Conservation (phyloP, 2,888 invertebrate species). For the Nomada hirtipes region DNA sequence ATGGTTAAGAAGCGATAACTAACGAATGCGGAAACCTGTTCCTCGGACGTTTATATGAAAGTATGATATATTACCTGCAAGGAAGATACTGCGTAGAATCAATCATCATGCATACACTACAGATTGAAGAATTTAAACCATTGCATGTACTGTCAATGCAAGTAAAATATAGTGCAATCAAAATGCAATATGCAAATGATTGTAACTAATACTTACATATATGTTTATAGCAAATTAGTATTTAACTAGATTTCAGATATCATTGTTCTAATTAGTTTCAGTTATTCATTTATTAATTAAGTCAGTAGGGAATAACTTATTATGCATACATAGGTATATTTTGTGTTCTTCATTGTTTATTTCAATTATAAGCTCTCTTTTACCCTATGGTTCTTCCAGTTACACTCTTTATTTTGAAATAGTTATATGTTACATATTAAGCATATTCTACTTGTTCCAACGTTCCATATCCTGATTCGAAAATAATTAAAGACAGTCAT, state of each 20-base stretch:
- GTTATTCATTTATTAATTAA: neutral
- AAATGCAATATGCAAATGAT: neutral
- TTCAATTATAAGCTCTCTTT: no score
- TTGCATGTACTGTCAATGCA: no score
- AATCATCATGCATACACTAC: neutral
- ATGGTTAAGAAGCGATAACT: neutral
- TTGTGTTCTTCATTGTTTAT: no score
- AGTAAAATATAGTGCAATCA: neutral
- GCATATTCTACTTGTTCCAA: no score
- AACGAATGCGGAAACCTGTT: constrained; percentile 1
- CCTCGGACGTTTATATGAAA: neutral
- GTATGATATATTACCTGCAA: neutral
- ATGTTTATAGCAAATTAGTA: no score
- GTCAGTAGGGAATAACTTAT: no score
- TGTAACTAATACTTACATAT: neutral
- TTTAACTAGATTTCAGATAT: neutral
- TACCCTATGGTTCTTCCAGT: no score
- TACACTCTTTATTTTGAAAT: no score
- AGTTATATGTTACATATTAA: no score
- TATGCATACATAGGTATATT: no score
- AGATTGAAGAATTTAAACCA: neutral
- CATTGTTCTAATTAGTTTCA: neutral
- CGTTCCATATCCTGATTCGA: no score
- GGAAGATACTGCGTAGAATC: neutral
- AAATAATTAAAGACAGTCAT: no score